Evolutionary conservation across 2,888 invertebrate species (phyloP).

Genomic region (Eilema griseolum): DNA sequence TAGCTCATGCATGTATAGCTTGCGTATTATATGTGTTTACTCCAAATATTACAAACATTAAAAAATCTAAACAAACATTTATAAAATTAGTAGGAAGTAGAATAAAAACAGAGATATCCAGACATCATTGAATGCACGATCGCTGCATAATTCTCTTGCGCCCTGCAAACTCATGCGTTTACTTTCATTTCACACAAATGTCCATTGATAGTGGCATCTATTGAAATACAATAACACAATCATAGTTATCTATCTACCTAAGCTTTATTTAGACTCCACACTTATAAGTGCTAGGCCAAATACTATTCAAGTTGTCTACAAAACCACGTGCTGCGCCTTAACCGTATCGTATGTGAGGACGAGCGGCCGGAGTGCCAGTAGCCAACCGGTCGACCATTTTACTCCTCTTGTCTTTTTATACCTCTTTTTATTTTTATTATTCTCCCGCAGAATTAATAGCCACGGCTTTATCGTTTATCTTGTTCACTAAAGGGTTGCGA

Average conservation of each 20-base stretch:
- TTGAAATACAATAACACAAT: too few relatives aligned
- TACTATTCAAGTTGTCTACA: background rate
- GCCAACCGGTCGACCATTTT: slow-evolving; percentile 63
- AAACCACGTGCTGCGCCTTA: background rate
- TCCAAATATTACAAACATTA: too few relatives aligned
- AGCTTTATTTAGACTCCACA: background rate
- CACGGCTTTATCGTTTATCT: slow-evolving; percentile 66
- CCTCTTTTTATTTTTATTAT: slow-evolving; percentile 53
- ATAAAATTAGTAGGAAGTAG: too few relatives aligned
- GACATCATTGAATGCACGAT: too few relatives aligned
- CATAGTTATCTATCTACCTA: background rate
- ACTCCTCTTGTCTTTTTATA: slow-evolving; percentile 35
- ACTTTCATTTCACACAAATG: too few relatives aligned
- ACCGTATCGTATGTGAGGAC: background rate
- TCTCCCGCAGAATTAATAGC: slow-evolving; percentile 67
- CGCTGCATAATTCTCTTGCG: background rate
- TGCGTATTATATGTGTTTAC: too few relatives aligned
- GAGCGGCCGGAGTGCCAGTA: slow-evolving; percentile 43
- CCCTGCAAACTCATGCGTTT: background rate
- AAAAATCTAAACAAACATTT: too few relatives aligned
- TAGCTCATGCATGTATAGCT: too few relatives aligned
- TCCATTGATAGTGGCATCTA: too few relatives aligned
- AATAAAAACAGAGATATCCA: too few relatives aligned
- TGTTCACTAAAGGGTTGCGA: slow-evolving; percentile 44
- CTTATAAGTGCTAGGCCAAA: background rate